phyloP scores from a whole-genome alignment of 2,888 invertebrate genomes.

The Dilophus febrilis region DNA sequence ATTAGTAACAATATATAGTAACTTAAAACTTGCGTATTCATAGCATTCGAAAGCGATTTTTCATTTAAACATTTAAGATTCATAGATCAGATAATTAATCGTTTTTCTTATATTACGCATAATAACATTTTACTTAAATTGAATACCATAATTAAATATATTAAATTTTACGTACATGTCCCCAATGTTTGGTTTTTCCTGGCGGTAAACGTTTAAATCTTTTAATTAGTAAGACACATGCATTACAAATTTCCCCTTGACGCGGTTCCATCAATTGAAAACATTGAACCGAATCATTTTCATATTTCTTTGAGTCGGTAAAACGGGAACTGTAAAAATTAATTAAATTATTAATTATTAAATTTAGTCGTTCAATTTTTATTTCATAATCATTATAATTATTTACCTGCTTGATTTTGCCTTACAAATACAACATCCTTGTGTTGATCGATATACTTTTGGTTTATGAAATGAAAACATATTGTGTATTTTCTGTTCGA shows the following conservation, averaged over 20 bases:
- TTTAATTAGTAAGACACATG: slow-evolving; percentile 68
- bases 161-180: slow-evolving; percentile 45
- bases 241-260: slow-evolving; percentile 73
- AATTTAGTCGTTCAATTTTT: not conserved
- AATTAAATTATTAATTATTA: not conserved
- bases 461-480: slow-evolving; percentile 82
- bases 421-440: slow-evolving; percentile 74
- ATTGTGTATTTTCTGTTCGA: too few species aligned
- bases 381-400: not conserved
- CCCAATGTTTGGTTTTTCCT: slow-evolving; percentile 57
- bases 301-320: slow-evolving; percentile 69
- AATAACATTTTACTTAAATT: too few species aligned
- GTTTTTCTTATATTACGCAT: too few species aligned
- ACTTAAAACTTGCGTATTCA: too few species aligned
- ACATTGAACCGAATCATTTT: slow-evolving; percentile 62
- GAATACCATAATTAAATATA: slow-evolving; percentile 1
- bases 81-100: too few species aligned
- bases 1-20: too few species aligned
- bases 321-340: slow-evolving; percentile 48
- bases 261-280: slow-evolving; percentile 56
- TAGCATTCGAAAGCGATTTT: too few species aligned
- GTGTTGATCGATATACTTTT: slow-evolving; percentile 63
- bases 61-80: too few species aligned
- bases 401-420: slow-evolving; percentile 64
- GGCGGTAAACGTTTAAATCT: slow-evolving; percentile 60